These are phyloP conservation scores for Chelonia mydas DNA, from an alignment of 2,797 vertebrate genomes.

Conservation along the genomic window DNA sequence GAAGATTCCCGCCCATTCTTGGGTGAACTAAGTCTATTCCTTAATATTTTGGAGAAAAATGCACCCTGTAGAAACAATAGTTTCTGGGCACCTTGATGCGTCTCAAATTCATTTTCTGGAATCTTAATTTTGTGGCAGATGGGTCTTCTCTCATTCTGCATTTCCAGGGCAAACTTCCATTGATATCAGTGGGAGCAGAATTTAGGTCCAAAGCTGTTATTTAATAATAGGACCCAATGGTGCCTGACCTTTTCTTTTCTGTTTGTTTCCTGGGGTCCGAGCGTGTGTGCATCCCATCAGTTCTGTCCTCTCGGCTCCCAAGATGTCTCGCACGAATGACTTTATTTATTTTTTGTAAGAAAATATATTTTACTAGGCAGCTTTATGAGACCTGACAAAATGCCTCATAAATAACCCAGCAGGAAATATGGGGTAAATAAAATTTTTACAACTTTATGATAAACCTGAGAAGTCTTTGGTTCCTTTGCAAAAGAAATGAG, in stretches of 20 bases:
- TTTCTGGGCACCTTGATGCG: conserved; percentile 29
- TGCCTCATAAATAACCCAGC: conserved; percentile 81
- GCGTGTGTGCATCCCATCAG: conserved; percentile 76
- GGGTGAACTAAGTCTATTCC: not conserved
- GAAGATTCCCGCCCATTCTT: not conserved
- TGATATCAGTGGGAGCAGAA: conserved; percentile 68
- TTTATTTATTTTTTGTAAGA: conserved; percentile 77
- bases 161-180: conserved; percentile 67
- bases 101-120: conserved; percentile 35
- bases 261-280: conserved; percentile 57
- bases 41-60: conserved; percentile 6
- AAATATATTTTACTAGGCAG: conserved; percentile 81
- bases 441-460: conserved; percentile 80
- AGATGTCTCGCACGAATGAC: conserved; percentile 72
- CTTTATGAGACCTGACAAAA: conserved; percentile 81
- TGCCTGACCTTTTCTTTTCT: conserved; percentile 73
- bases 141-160: conserved; percentile 70
- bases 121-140: conserved; percentile 53
- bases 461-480: conserved; percentile 80
- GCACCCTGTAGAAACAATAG: not conserved
- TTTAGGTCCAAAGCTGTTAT: conserved; percentile 73
- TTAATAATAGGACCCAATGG: conserved; percentile 74
- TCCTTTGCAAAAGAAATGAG: conserved; percentile 75
- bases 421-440: conserved; percentile 81
- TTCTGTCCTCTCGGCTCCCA: conserved; percentile 75